phyloP scores from a whole-genome alignment of 2,113 vertebrate species.

The Lepisosteus osseus region DNA sequence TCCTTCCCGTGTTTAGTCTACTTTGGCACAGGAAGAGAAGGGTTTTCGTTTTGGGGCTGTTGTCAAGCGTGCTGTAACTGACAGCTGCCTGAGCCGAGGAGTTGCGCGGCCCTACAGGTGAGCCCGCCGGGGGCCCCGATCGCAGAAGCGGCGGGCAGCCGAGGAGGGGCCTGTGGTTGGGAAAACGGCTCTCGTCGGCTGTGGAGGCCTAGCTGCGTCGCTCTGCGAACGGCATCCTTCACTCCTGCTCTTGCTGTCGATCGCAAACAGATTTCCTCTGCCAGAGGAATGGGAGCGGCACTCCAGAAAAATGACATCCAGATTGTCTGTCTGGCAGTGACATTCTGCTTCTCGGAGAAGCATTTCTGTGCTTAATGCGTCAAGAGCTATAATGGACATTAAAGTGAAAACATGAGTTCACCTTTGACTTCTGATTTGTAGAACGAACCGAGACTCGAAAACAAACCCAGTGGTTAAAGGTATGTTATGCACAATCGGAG shows the following conservation, averaged over 20 bases:
- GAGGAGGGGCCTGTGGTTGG: no score
- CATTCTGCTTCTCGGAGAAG: conserved; percentile 24
- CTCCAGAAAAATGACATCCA: conserved; percentile 37
- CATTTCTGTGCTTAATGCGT: conserved; percentile 22
- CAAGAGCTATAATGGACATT: not conserved
- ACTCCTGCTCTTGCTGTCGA: conserved; percentile 30
- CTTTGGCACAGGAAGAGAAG: no score
- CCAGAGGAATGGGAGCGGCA: conserved; percentile 38
- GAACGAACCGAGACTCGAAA: no score
- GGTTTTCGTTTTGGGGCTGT: no score
- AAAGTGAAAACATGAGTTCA: conserved; percentile 17
- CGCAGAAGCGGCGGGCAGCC: no score
- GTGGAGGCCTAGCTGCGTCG: not conserved
- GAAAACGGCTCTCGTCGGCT: not conserved
- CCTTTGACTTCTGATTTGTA: not conserved
- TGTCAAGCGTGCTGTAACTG: no score
- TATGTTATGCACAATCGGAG: no score
- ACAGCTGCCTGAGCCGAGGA: no score
- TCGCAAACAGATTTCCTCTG: conserved; percentile 58
- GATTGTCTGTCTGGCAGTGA: conserved; percentile 27
- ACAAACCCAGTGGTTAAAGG: no score
- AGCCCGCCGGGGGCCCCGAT: no score
- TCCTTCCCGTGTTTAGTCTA: no score
- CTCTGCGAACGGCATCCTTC: not conserved
- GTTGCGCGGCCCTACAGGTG: no score